Conservation (phyloP, 2,888 invertebrate genomes). For the Cosmopolites sordidus region DNA sequence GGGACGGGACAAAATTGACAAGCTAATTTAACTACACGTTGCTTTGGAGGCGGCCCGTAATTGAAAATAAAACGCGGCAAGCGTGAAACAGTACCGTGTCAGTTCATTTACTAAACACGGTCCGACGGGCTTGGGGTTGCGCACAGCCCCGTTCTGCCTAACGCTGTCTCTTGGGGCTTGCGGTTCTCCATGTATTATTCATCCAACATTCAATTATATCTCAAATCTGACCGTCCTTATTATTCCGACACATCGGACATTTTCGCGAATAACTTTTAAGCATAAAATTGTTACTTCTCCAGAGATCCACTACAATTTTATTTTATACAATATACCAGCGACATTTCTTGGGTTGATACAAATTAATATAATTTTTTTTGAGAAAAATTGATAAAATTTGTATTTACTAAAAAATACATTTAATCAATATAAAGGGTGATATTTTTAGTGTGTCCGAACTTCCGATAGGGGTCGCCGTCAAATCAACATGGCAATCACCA, state of each 20-base stretch:
- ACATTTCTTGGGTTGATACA: too few species aligned
- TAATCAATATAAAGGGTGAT: too few species aligned
- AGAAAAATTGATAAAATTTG: too few species aligned
- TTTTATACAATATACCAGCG: not conserved
- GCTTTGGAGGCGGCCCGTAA: constrained; percentile 26
- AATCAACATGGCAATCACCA: too few species aligned
- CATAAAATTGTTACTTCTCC: constrained; percentile 17
- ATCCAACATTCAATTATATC: constrained; percentile 50
- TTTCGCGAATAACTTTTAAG: constrained; percentile 18
- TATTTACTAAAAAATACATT: too few species aligned
- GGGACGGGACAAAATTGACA: constrained; percentile 20
- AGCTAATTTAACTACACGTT: constrained; percentile 27
- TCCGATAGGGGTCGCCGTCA: too few species aligned
- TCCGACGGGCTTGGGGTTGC: constrained; percentile 38
- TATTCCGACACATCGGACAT: constrained; percentile 23
- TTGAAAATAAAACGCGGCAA: constrained; percentile 38
- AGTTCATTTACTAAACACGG: constrained; percentile 45
- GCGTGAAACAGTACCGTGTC: constrained; percentile 35
- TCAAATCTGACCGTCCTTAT: constrained; percentile 38
- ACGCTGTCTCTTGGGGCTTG: constrained; percentile 41
- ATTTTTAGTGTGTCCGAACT: too few species aligned
- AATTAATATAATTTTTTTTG: too few species aligned
- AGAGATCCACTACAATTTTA: not conserved
- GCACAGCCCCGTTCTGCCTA: constrained; percentile 32
- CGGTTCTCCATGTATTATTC: constrained; percentile 47